Percentiles rank a stretch among this genome's conserved stretches.
Conservation (phyloP, 2,113 vertebrate genomes). For the Poeciliopsis prolifica region DNA sequence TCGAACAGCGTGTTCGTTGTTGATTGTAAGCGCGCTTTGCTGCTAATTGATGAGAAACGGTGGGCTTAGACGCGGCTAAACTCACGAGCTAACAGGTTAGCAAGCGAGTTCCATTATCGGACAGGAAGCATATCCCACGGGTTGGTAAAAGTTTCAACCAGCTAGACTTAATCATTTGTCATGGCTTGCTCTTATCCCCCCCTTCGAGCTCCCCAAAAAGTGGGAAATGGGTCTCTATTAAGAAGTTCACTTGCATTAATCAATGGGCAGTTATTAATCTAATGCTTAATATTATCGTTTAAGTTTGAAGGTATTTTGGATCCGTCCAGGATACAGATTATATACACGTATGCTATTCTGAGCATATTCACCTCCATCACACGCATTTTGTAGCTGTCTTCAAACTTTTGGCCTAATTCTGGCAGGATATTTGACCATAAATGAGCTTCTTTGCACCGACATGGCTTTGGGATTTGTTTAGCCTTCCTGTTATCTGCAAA, state of each 20-base stretch:
- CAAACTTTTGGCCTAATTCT: neutral
- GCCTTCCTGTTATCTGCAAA: no score
- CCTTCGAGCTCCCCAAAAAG: accelerated
- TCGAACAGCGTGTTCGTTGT: neutral
- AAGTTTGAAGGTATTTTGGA: no score
- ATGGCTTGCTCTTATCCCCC: neutral
- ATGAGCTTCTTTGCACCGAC: no score
- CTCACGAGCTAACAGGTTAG: neutral
- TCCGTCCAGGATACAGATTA: neutral
- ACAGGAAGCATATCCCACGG: neutral
- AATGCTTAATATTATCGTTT: no score
- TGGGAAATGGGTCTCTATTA: no score
- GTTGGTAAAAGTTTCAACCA: neutral
- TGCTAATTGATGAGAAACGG: neutral
- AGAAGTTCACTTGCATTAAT: neutral
- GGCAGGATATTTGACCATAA: neutral
- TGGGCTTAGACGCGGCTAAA: neutral
- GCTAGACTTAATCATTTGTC: neutral
- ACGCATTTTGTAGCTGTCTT: neutral
- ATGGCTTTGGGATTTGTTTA: no score
- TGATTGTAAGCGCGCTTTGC: neutral
- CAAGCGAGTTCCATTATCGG: constrained; percentile 18
- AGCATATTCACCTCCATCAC: neutral
- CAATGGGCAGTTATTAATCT: neutral
- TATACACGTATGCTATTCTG: neutral